Percentiles rank a stretch among this genome's conserved stretches.
Evolutionary conservation across 2,888 invertebrate genomes (phyloP).

Genomic region (Rutpela maculata): DNA sequence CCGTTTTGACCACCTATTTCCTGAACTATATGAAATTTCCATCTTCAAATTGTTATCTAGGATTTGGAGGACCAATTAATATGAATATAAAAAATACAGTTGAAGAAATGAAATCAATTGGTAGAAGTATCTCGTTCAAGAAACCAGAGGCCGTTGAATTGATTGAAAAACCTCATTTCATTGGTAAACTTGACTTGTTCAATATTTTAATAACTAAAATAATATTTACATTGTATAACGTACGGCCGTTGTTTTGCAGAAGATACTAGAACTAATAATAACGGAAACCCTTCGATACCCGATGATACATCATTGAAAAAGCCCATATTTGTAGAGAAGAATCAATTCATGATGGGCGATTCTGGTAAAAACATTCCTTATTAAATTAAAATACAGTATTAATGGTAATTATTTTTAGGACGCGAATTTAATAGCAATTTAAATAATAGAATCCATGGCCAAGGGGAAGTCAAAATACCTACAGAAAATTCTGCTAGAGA

Average conservation of each 20-base stretch:
- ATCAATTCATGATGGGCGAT: constrained; percentile 1
- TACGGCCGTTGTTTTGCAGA: neutral
- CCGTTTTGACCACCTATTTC: too few species aligned
- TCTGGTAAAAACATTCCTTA: neutral
- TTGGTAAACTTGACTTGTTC: neutral
- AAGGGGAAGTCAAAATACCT: neutral
- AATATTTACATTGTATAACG: neutral
- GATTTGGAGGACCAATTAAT: constrained; percentile 5
- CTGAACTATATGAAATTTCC: neutral
- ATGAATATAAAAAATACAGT: neutral
- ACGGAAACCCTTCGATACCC: neutral
- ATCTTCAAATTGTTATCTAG: neutral
- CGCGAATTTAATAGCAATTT: neutral
- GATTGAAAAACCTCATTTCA: neutral
- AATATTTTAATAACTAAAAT: too few species aligned
- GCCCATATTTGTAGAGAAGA: neutral
- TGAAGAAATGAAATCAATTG: neutral
- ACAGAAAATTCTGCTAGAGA: constrained; percentile 1
- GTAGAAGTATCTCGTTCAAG: neutral
- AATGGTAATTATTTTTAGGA: neutral
- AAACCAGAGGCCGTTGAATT: neutral
- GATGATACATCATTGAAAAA: neutral
- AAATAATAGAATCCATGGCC: neutral
- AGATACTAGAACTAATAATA: neutral
- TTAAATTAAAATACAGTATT: neutral